These are phyloP conservation scores for Scaptomyza parva DNA, from an alignment of 2,888 invertebrate genomes.

Conservation along the genomic window DNA sequence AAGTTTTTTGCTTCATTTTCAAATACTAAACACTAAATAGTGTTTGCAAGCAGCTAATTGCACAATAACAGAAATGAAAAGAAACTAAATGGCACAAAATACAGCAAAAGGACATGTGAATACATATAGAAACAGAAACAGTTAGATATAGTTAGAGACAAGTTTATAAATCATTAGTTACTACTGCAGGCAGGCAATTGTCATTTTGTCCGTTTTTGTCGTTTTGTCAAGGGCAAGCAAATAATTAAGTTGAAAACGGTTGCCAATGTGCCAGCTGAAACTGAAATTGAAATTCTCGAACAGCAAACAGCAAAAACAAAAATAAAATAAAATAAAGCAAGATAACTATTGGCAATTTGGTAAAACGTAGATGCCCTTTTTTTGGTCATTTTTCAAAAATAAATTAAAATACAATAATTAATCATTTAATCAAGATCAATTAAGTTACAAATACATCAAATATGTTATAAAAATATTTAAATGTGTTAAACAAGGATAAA, in stretches of 20 bases:
- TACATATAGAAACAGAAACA: background rate
- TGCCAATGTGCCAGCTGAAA: conserved; percentile 42
- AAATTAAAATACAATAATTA: no score
- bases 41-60: conserved; percentile 1
- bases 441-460: no score
- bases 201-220: conserved; percentile 9
- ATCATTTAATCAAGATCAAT: no score
- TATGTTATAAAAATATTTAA: no score
- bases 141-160: background rate
- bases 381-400: no score
- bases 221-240: conserved; percentile 63
- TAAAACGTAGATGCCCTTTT: background rate
- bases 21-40: background rate
- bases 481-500: background rate
- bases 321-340: background rate
- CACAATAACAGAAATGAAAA: conserved; percentile 17
- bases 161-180: conserved; percentile 39
- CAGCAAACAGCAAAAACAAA: conserved; percentile 2
- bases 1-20: background rate
- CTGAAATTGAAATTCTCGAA: conserved; percentile 53
- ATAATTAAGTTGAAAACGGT: conserved; percentile 69
- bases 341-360: background rate
- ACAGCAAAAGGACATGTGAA: background rate
- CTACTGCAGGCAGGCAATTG: conserved; percentile 59
- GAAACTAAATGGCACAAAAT: conserved; percentile 29